phyloP scores from a whole-genome alignment of 2,888 invertebrate genomes.

The Erannis defoliaria region DNA sequence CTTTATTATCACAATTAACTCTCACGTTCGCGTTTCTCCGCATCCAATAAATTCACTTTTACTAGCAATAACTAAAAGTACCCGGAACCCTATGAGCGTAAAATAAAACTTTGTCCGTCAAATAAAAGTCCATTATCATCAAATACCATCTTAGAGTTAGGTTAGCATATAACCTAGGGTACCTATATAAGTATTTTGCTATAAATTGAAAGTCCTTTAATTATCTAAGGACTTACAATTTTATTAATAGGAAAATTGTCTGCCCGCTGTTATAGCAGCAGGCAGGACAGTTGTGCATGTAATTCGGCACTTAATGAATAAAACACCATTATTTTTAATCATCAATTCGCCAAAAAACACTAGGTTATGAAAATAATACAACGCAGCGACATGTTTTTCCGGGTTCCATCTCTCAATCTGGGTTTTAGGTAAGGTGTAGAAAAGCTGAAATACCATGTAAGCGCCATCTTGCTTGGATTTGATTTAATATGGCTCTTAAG shows the following conservation, averaged over 20 bases:
- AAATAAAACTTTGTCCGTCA: constrained; percentile 18
- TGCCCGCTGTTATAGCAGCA: too few relatives aligned
- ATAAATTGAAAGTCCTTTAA: neutral
- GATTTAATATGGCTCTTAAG: constrained; percentile 23
- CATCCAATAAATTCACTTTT: constrained; percentile 30
- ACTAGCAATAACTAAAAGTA: constrained; percentile 26
- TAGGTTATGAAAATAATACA: too few relatives aligned
- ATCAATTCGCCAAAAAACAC: too few relatives aligned
- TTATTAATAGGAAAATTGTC: too few relatives aligned
- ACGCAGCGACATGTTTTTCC: too few relatives aligned
- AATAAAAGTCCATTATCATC: constrained; percentile 33
- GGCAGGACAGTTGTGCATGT: too few relatives aligned
- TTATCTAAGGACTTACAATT: too few relatives aligned
- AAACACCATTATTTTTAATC: too few relatives aligned
- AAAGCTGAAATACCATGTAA: neutral
- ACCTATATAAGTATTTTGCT: constrained; percentile 11
- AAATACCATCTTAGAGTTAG: constrained; percentile 20
- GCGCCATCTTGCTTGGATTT: constrained; percentile 21
- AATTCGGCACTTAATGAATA: too few relatives aligned
- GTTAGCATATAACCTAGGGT: too few relatives aligned
- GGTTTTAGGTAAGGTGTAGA: neutral
- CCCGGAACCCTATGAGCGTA: neutral
- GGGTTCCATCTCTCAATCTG: neutral
- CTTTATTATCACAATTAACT: constrained; percentile 15
- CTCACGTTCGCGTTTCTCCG: constrained; percentile 8